Conservation (phyloP, 2,113 vertebrate genomes). For the Pollimyrus isidori region DNA sequence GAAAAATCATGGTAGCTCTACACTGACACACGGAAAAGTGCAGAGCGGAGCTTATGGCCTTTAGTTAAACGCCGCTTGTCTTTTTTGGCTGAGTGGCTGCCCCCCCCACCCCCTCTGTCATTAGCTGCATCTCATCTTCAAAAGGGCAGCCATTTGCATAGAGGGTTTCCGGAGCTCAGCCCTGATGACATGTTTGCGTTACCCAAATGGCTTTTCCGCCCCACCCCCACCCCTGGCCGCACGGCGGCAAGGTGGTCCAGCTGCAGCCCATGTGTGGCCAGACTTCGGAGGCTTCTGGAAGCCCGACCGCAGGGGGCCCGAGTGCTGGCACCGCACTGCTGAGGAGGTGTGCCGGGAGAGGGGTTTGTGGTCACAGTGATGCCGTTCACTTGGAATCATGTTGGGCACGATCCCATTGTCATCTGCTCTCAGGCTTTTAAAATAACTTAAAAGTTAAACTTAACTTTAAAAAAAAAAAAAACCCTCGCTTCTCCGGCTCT, state of each 20-base stretch:
- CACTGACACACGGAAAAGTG: constrained; percentile 20
- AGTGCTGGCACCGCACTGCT: constrained; percentile 41
- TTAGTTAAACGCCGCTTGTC: constrained; percentile 40
- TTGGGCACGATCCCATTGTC: constrained; percentile 52
- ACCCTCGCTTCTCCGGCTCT: background rate
- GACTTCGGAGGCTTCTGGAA: constrained; percentile 54
- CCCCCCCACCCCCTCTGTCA: constrained; percentile 45
- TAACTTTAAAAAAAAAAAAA: background rate
- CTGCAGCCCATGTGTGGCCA: constrained; percentile 62
- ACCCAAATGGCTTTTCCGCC: constrained; percentile 47
- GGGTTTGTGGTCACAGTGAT: constrained; percentile 28
- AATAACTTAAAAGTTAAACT: constrained; percentile 3
- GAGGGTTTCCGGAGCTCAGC: constrained; percentile 42
- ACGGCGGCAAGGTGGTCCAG: constrained; percentile 59
- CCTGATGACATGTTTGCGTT: constrained; percentile 63
- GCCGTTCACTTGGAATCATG: background rate
- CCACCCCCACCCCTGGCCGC: constrained; percentile 34
- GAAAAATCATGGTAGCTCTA: constrained; percentile 64
- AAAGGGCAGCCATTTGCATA: constrained; percentile 60
- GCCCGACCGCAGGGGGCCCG: constrained; percentile 51
- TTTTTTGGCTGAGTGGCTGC: constrained; percentile 49
- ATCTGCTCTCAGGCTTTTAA: constrained; percentile 28
- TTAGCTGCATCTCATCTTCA: constrained; percentile 56
- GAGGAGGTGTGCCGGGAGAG: constrained; percentile 42
- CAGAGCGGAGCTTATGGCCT: constrained; percentile 11